Evolutionary conservation across 2,888 invertebrate species (phyloP).

Genomic region (Trachelus stipa): DNA sequence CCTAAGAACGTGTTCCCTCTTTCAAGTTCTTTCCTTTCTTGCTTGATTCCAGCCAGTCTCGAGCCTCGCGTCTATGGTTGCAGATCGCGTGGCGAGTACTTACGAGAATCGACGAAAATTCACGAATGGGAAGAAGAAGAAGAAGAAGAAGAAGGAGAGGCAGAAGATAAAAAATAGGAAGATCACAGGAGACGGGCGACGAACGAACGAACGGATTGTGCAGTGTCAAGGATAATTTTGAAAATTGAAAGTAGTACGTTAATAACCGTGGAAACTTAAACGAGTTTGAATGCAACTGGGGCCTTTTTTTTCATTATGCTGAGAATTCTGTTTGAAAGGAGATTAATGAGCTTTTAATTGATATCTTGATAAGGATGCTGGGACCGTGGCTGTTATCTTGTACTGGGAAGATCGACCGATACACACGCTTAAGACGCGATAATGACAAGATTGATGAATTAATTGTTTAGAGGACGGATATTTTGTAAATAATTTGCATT

Average conservation of each 20-base stretch:
- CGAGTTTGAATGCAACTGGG: too few relatives aligned
- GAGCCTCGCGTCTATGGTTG: constrained; percentile 57
- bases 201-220: neutral
- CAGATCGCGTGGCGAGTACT: constrained; percentile 32
- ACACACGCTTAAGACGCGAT: neutral
- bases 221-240: neutral
- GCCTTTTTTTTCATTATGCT: neutral
- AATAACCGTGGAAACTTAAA: neutral
- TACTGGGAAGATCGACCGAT: neutral
- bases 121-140: constrained; percentile 24
- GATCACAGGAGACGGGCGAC: neutral
- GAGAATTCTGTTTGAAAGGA: neutral
- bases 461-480: neutral
- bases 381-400: neutral
- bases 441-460: neutral
- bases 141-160: constrained; percentile 36
- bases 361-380: constrained; percentile 7
- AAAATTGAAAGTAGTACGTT: neutral
- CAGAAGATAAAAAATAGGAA: constrained; percentile 2
- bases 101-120: constrained; percentile 25
- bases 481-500: neutral
- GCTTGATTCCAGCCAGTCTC: constrained; percentile 46
- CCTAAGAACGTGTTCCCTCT: neutral
- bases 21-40: constrained; percentile 1
- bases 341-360: constrained; percentile 12